Conservation (phyloP, 2,888 invertebrate species). For the Bembecia ichneumoniformis region DNA sequence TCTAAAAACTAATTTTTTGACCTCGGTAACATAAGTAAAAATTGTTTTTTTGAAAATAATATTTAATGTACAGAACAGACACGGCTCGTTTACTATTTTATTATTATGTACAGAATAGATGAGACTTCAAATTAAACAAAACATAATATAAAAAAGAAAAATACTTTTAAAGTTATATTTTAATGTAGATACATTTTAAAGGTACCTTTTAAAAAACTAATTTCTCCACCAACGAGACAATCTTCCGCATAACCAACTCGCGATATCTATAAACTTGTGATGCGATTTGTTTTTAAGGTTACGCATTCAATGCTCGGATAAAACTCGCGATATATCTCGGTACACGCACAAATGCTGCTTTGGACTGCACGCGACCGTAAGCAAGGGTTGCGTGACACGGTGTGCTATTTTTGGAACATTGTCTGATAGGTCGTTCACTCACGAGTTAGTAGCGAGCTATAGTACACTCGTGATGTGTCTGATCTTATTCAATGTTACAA, state of each 20-base stretch:
- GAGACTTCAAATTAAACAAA: no score
- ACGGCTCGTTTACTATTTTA: no score
- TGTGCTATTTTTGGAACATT: conserved; percentile 42
- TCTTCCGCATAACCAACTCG: neutral
- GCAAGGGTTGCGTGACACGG: conserved; percentile 29
- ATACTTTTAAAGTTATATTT: no score
- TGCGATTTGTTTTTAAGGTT: conserved; percentile 1
- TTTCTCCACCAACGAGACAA: neutral
- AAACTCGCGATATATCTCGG: neutral
- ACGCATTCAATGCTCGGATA: conserved; percentile 10
- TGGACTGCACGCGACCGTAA: conserved; percentile 35
- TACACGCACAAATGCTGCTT: conserved; percentile 4
- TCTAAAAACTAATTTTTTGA: no score
- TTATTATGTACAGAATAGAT: no score
- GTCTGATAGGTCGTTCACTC: neutral
- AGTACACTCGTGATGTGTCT: no score
- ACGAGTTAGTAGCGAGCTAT: neutral
- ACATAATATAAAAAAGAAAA: no score
- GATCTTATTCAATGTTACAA: no score
- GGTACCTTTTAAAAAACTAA: neutral
- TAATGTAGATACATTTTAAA: neutral
- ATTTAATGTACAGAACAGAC: no score
- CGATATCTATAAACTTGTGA: no score
- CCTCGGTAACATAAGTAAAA: no score
- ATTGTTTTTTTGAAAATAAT: no score